These are phyloP conservation scores for Origma solitaria DNA, from an alignment of 2,113 vertebrate genomes.

Conservation along the genomic window DNA sequence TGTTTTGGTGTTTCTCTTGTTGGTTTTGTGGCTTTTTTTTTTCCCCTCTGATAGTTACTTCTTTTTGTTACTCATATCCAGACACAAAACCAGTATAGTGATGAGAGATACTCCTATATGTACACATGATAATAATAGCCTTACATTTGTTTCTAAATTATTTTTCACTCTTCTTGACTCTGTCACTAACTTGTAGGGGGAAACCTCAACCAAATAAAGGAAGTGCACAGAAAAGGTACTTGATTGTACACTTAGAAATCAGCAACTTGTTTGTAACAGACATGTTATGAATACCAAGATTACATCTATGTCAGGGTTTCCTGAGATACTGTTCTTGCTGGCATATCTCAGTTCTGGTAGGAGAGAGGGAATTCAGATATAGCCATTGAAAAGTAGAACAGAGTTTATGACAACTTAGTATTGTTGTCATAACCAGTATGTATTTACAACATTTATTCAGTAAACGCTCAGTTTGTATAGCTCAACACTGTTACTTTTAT, in stretches of 20 bases:
- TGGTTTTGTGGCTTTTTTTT: too few relatives aligned
- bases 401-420: background rate
- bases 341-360: background rate
- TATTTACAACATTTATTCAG: background rate
- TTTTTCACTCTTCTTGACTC: background rate
- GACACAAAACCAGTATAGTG: background rate
- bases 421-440: background rate
- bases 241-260: background rate
- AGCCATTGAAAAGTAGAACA: background rate
- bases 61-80: background rate
- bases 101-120: background rate
- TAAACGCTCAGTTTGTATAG: background rate
- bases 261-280: background rate
- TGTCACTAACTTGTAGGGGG: background rate
- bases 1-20: accelerated
- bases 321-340: background rate
- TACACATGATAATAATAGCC: background rate
- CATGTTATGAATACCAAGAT: background rate
- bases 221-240: background rate
- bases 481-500: background rate
- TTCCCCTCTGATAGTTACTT: background rate
- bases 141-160: background rate
- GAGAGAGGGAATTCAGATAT: background rate
- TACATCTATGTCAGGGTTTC: background rate
- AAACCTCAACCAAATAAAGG: background rate